Evolutionary conservation across 1,140 invertebrate genomes (phyloP), one percentile per base, ranked within the genome.

Genomic region (Patella vulgata): DNA sequence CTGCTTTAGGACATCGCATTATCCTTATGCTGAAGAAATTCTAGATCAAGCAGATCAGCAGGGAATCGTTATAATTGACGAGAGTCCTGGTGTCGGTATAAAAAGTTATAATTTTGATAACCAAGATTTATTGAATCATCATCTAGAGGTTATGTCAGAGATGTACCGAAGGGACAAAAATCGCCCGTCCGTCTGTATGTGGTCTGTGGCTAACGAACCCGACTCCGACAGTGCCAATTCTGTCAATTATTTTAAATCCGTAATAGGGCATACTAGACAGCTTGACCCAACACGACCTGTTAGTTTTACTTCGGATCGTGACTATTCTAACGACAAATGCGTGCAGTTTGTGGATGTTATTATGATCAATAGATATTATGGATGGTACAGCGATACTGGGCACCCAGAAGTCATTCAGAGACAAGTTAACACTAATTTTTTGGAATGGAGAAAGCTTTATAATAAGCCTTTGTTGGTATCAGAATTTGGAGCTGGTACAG

Each of bases 151-250:
- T 0, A 84, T 98, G 74, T 89, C 88, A 0, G 93, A 98, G 83
- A 84, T 98, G 31, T 90, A 96, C 30, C 60, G 90, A 55, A 87
- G 96, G 47, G 96, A 98, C 82, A 96, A 97, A 78, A 98, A 98
- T 86, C 89, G 93, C 66, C 94, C 96, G 0, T 91, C 92, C 59
- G 95, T 97, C 19, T 89, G 98, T 47, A 93, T 96, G 89, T 98
- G 96, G 96, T 98, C 95, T 9, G 90, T 97, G 53, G 93, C 94
- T 0, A 98, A 98, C 86, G 96, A 98, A 82, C 95, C 96, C 0
- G 85, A 90, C 52, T 91, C 92, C 0, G 86, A 89, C 39, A 79
- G 87, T 27, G 51, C 83, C 1, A 85, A 86, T 44, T 91, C 95
- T 3, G 90, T 89, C 59, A 81, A 85, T n/a, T 98, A 98, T 85